phyloP scores from a whole-genome alignment of 2,888 invertebrate species.

The Cancer borealis region DNA sequence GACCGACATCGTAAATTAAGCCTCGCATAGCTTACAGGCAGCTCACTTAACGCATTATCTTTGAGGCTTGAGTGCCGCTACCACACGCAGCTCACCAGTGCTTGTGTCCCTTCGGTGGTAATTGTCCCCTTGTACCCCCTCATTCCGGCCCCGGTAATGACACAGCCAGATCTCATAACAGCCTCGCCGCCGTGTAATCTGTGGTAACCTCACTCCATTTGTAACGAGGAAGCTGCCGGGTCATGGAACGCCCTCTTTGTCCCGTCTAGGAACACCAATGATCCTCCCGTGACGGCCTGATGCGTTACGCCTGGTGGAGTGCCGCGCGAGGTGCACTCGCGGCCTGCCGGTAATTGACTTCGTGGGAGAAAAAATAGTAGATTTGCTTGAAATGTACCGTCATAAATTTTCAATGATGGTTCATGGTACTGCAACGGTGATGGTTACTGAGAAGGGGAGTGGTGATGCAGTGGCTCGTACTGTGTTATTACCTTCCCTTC shows the following conservation, averaged over 20 bases:
- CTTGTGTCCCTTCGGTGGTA: constrained; percentile 34
- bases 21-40: not conserved
- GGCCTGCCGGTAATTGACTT: constrained; percentile 21
- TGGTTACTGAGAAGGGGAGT: not conserved
- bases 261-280: not conserved
- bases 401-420: constrained; percentile 18
- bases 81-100: not conserved
- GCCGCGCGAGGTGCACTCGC: not conserved
- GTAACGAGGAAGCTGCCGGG: constrained; percentile 30
- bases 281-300: constrained; percentile 13
- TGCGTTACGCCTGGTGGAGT: not conserved
- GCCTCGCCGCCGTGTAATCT: constrained; percentile 37
- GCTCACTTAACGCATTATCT: constrained; percentile 43
- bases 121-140: not conserved
- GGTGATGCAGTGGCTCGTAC: not conserved
- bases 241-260: constrained; percentile 1
- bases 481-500: not conserved
- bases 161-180: not conserved
- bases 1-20: constrained; percentile 18
- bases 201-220: constrained; percentile 35
- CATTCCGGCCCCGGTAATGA: not conserved
- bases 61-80: not conserved
- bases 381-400: constrained; percentile 24
- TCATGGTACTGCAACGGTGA: not conserved
- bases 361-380: not conserved